phyloP scores from a whole-genome alignment of 2,113 vertebrate species.

The Pyrgilauda ruficollis region DNA sequence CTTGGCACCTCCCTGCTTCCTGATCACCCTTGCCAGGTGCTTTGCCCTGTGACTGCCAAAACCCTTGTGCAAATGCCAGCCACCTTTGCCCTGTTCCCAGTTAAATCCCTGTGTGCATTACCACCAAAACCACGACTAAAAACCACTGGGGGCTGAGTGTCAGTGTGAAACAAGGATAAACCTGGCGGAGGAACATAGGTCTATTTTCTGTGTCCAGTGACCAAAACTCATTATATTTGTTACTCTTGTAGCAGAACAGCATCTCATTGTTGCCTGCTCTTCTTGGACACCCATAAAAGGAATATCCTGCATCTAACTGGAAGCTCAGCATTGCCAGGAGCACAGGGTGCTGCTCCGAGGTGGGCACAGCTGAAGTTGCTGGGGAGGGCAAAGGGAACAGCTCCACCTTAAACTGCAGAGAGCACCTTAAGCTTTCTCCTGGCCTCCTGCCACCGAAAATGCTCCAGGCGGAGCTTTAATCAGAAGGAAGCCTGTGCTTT shows the following conservation, averaged over 20 bases:
- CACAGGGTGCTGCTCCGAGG: not conserved
- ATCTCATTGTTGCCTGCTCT: not conserved
- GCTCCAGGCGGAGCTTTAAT: conserved; percentile 65
- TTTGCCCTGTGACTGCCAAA: not conserved
- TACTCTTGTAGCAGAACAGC: not conserved
- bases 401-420: conserved; percentile 70
- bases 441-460: conserved; percentile 58
- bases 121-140: not conserved
- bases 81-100: not conserved
- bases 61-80: not conserved
- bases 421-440: conserved; percentile 60
- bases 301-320: not conserved
- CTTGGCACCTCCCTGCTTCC: not conserved
- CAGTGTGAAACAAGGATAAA: not conserved
- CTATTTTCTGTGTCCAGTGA: not conserved
- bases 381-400: not conserved
- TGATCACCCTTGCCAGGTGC: not conserved
- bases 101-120: not conserved
- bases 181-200: not conserved
- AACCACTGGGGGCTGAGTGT: not conserved
- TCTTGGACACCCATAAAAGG: not conserved
- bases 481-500: conserved; percentile 59
- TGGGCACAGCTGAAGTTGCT: not conserved
- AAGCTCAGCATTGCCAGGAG: not conserved
- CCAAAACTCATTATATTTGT: not conserved